phyloP scores from a whole-genome alignment of 2,888 invertebrate genomes.

The Drosophila robusta region DNA sequence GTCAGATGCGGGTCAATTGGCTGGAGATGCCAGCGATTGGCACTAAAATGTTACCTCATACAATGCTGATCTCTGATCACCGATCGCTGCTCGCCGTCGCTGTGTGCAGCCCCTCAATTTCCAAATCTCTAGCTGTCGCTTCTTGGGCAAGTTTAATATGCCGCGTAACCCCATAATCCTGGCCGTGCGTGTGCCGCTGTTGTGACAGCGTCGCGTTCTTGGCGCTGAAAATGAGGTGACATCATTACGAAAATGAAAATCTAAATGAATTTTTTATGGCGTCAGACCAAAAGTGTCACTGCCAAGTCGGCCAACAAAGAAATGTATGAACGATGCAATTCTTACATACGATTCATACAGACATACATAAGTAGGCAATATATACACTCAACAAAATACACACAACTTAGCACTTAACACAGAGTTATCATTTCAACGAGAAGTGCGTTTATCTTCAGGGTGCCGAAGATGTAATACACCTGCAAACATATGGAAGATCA shows the following conservation, averaged over 20 bases:
- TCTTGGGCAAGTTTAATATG: conserved; percentile 45
- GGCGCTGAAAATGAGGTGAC: conserved; percentile 51
- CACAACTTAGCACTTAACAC: background rate
- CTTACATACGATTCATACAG: conserved; percentile 5
- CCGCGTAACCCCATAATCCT: conserved; percentile 60
- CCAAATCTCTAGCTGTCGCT: conserved; percentile 14
- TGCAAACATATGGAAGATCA: too few species aligned
- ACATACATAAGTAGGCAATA: background rate
- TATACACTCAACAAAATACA: background rate
- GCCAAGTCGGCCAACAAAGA: conserved; percentile 36
- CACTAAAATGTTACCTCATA: conserved; percentile 31
- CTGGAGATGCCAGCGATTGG: conserved; percentile 34
- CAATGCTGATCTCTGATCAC: conserved; percentile 23
- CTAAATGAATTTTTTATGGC: conserved; percentile 56
- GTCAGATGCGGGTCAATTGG: conserved; percentile 55
- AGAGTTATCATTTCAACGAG: background rate
- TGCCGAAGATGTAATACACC: too few species aligned
- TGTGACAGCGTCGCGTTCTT: conserved; percentile 22
- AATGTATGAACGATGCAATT: conserved; percentile 13
- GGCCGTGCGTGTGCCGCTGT: conserved; percentile 35
- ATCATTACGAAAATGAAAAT: conserved; percentile 59
- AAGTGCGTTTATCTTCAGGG: too few species aligned
- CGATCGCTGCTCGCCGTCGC: conserved; percentile 1
- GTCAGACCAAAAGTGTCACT: conserved; percentile 30
- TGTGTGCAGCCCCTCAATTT: background rate